Conservation (phyloP, 1,140 invertebrate genomes). For the Panulirus ornatus region DNA sequence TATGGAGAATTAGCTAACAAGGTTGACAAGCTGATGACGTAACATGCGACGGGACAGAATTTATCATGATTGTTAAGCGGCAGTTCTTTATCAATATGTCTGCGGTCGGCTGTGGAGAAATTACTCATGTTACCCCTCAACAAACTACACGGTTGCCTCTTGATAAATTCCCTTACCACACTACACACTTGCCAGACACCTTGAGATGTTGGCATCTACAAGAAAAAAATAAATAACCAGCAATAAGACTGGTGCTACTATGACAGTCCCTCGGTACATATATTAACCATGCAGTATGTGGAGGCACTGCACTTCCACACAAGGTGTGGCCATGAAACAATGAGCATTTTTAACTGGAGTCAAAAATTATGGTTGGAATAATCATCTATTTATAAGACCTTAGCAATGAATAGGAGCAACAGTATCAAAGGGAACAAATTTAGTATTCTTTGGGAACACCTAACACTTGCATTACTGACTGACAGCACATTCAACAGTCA, state of each 20-base stretch:
- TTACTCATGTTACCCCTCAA: too few species aligned
- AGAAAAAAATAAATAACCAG: background rate
- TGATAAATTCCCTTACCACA: background rate
- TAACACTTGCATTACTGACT: background rate
- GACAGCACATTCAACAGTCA: background rate
- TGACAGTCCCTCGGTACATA: background rate
- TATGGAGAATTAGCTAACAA: constrained; percentile 3
- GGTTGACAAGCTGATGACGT: background rate
- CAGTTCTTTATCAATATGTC: too few species aligned
- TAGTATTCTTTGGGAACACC: background rate
- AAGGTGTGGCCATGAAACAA: background rate
- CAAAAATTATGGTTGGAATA: too few species aligned
- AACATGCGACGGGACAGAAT: background rate
- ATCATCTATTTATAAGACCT: too few species aligned
- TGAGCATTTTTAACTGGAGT: too few species aligned
- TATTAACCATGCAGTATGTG: background rate
- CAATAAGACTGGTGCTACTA: background rate
- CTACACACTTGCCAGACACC: background rate
- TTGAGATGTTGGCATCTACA: background rate
- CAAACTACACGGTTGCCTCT: too few species aligned
- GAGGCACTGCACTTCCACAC: background rate
- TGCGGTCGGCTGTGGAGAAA: background rate
- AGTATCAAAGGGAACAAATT: too few species aligned
- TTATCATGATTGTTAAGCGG: background rate
- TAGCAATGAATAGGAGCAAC: too few species aligned